Base-by-base conservation (phyloP, 2,113 vertebrate genomes). In the Brachypodius melanocephalos region DNA sequence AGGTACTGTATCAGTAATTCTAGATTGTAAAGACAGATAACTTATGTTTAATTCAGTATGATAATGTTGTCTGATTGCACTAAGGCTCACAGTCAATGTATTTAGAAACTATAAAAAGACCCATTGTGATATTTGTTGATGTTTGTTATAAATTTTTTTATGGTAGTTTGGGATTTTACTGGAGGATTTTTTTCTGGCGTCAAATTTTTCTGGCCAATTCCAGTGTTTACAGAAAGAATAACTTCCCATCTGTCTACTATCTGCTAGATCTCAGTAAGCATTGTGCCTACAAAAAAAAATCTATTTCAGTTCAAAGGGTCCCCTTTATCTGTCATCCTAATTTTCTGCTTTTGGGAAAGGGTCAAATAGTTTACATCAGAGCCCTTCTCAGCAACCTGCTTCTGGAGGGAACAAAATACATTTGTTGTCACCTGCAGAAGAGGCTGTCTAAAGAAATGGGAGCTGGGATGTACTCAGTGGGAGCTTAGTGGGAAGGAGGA, bases 1-100 rank as follows among this genome's bases (percentile, higher is more conserved):
- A 20, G 38, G 69, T 89, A 75, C 69, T 16, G 12, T 57, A 68
- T 87, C 2, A 12, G 65, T 76, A 61, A 68, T 82, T 85, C 66
- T 57, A 91, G 66, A 75, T 52, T 91, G 40, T 59, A 93, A 57
- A 42, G 80, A 68, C 84, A 85, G 76, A 93, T 84, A 90, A 96
- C 77, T 95, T 89, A 87, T 61, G 61, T 92, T 96, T 97, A 91
- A 94, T 96, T 96, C 90, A 94, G 63, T 67, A 80, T 36, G 75
- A 80, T 94, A 88, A 80, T 74, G 34, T 55, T 79, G 36, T 52
- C 84, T 91, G 77, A 54, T 93, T 92, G 76, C 40, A 78, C 65
- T 49, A 42, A 85, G 52, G 45, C 52, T 89, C 65, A 89, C 48
- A 81, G 12, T 74, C 83, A 88, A 74, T 0, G 4, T 81, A 85